Base-by-base conservation (phyloP, 2,888 invertebrate genomes). In the Nephrotoma flavescens region DNA sequence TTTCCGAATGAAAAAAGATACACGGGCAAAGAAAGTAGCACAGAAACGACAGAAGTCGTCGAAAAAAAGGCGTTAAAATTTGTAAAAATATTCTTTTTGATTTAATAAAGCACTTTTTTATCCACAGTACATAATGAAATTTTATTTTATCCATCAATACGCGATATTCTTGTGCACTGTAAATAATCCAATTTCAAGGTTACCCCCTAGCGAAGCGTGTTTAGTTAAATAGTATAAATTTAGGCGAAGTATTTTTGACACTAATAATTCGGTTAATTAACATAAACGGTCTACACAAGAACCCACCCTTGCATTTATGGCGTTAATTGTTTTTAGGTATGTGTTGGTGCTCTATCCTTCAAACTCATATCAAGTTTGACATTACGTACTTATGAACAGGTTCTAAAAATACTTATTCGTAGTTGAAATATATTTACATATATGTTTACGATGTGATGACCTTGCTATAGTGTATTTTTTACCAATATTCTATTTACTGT, bases 1-100 rank as follows among this genome's bases (percentile, higher is more conserved):
- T 94, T 95, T 96, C 0, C 93, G 99, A 88, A 96, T 98, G 96
- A 99, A 99, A 92, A 99, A 99, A 91, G 99, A 99, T 91, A 92
- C 95, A 89, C 93, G 96, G 88, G 94, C 95, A 0, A 86, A 86
- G 45, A 45, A 84, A 84, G 84, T 84, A n/a, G 84, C 84, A 84
- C 42, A 42, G 5, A 85, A 85, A 85, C 42, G 44, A 19, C 84
- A 84, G 41, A 85, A 85, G 45, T 19, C 19, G 6, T 19, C 19
- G 9, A 85, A 85, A 11, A 85, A 85, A 19, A 44, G 85, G 4
- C 42, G 44, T 44, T 85, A 85, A 12, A 9, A 11, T 42, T 42
- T 6, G 15, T 84, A 84, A 57, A 71, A 71, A 31, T 71, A 9
- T 44, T 1, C 44, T 31, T 9, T 31, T 71, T 71, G 71, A 11